These are phyloP conservation scores for Drosophila carrolli DNA, from an alignment of 1,140 invertebrate genomes.

Conservation along the genomic window DNA sequence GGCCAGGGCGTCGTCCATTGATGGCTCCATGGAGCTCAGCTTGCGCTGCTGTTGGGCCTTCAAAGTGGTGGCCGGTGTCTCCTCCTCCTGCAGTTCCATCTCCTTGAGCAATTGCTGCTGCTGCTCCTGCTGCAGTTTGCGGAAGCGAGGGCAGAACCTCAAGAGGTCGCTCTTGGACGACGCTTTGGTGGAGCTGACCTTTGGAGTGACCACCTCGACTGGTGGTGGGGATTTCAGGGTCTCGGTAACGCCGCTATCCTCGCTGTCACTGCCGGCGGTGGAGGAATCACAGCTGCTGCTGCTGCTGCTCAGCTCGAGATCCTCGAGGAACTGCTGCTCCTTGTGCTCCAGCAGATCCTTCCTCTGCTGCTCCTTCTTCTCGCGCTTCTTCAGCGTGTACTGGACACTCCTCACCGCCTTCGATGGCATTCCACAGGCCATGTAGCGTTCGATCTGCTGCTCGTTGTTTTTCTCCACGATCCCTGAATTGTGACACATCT, in stretches of 20 bases:
- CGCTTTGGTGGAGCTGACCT: conserved; percentile 9
- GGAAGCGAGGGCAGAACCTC: conserved; percentile 60
- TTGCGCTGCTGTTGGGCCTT: conserved; percentile 69
- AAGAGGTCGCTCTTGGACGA: conserved; percentile 34
- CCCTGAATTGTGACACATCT: conserved; percentile 81
- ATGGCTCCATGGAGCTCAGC: conserved; percentile 73
- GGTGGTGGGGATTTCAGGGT: conserved; percentile 2
- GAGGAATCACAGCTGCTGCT: conserved; percentile 12
- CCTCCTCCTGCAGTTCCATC: conserved; percentile 20
- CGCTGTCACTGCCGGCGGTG: conserved; percentile 25
- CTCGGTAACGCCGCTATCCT: conserved; percentile 33
- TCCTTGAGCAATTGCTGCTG: conserved; percentile 28
- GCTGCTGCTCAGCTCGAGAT: conserved; percentile 30
- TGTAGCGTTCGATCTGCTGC: conserved; percentile 78
- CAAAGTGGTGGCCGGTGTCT: conserved; percentile 19
- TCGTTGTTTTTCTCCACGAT: conserved; percentile 69
- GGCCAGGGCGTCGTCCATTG: conserved; percentile 76
- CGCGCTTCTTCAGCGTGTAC: conserved; percentile 74
- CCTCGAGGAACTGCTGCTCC: conserved; percentile 36
- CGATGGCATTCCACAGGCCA: conserved; percentile 76
- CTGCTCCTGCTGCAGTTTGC: conserved; percentile 54
- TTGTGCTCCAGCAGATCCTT: conserved; percentile 19
- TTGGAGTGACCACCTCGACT: background rate
- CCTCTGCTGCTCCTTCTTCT: conserved; percentile 45
- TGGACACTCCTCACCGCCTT: conserved; percentile 76